phyloP scores from a whole-genome alignment of 2,113 vertebrate genomes.

The Aptenodytes patagonicus region DNA sequence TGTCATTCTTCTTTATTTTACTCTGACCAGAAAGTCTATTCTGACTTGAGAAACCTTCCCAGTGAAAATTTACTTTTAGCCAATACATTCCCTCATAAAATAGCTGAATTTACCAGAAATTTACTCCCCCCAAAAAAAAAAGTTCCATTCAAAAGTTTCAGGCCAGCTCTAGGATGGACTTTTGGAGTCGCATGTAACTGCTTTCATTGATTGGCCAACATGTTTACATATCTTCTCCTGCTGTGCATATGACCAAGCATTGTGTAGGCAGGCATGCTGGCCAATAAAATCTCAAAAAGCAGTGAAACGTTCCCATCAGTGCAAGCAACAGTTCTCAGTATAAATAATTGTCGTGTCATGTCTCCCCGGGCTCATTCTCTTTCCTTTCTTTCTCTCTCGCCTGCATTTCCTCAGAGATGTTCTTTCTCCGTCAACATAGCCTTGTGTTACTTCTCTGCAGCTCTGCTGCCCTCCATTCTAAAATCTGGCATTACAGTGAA shows the following conservation, averaged over 20 bases:
- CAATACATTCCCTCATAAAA: not conserved
- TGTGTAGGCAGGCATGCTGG: not conserved
- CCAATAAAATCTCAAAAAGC: not conserved
- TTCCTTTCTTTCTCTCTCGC: not conserved
- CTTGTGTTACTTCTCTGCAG: conserved; percentile 55
- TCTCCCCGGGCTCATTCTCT: not conserved
- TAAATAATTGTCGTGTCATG: conserved; percentile 20
- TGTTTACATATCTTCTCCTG: not conserved
- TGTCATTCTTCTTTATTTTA: not conserved
- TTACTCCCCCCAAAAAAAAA: not conserved
- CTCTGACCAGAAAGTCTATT: not conserved
- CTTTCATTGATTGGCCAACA: not conserved
- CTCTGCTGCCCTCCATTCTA: conserved; percentile 64
- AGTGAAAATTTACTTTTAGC: not conserved
- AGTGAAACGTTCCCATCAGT: not conserved
- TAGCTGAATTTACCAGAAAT: not conserved
- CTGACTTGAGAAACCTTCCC: not conserved
- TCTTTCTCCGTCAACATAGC: conserved; percentile 41
- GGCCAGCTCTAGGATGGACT: not conserved
- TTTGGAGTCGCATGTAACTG: not conserved
- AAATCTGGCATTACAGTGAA: conserved; percentile 64
- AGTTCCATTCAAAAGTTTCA: not conserved
- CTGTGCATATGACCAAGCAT: not conserved
- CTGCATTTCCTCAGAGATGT: conserved; percentile 26
- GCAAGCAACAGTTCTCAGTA: not conserved